Evolutionary conservation across 2,797 vertebrate species (phyloP).

Genomic region (Micrastur ruficollis): DNA sequence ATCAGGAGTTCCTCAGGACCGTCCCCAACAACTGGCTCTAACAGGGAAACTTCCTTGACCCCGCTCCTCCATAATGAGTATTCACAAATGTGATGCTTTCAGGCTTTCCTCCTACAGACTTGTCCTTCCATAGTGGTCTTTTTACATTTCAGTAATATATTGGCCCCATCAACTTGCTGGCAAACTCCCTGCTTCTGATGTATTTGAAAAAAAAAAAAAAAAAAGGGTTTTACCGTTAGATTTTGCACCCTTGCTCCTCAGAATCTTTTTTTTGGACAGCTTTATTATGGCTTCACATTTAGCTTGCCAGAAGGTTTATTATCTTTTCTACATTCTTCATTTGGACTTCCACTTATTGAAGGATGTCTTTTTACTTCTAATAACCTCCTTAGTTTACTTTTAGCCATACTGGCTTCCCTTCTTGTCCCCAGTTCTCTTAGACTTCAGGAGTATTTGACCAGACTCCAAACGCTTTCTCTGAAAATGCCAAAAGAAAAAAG

Average conservation of each 20-base stretch:
- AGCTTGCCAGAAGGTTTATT: conserved; percentile 1
- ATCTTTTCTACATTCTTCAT: neutral
- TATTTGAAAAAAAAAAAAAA: neutral
- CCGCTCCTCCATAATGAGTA: neutral
- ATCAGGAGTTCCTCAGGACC: neutral
- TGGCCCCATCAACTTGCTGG: neutral
- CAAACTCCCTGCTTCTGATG: conserved; percentile 1
- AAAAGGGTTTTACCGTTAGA: neutral
- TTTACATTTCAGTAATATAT: neutral
- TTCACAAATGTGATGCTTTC: neutral
- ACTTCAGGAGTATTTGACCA: neutral
- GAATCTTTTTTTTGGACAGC: neutral
- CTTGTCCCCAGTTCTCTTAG: neutral
- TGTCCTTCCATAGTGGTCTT: neutral
- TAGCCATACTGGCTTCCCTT: neutral
- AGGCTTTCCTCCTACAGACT: neutral
- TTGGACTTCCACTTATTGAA: neutral
- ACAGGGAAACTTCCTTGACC: neutral
- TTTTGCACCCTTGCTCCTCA: neutral
- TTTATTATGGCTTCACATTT: neutral
- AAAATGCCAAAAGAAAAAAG: neutral
- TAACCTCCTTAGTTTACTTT: neutral
- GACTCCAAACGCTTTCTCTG: neutral
- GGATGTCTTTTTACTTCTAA: neutral
- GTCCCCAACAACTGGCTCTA: neutral